These are phyloP conservation scores for Bemisia tabaci DNA, from an alignment of 1,140 invertebrate genomes.

Conservation along the genomic window DNA sequence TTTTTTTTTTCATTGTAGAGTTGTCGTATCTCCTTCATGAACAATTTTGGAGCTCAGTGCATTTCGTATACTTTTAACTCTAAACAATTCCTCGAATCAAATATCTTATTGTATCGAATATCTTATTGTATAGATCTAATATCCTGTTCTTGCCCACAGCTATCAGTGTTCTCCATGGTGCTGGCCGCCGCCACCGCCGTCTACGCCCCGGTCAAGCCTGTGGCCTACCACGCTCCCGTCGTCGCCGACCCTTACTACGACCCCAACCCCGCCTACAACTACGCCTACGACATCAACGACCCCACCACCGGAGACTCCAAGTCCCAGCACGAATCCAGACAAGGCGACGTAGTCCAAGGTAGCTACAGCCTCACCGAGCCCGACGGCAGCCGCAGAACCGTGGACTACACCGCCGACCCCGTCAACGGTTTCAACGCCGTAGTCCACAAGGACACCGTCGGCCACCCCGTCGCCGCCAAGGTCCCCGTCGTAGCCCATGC, in stretches of 20 bases:
- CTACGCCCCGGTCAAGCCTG: background rate
- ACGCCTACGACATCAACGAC: constrained; percentile 53
- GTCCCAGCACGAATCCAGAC: constrained; percentile 47
- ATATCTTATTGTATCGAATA: too few relatives aligned
- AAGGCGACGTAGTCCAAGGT: constrained; percentile 51
- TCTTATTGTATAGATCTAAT: too few relatives aligned
- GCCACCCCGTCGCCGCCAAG: constrained; percentile 9
- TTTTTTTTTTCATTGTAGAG: too few relatives aligned
- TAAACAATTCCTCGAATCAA: too few relatives aligned
- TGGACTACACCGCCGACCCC: constrained; percentile 26
- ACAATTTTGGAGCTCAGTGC: too few relatives aligned
- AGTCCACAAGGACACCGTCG: constrained; percentile 16
- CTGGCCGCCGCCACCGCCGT: background rate
- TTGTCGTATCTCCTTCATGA: too few relatives aligned
- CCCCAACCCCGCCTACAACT: constrained; percentile 36
- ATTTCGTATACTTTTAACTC: too few relatives aligned
- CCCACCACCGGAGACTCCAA: constrained; percentile 51
- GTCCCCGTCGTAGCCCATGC: constrained; percentile 21
- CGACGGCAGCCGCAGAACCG: constrained; percentile 28
- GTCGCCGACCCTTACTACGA: constrained; percentile 8
- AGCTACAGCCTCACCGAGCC: constrained; percentile 42
- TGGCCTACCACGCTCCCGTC: background rate
- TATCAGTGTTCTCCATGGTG: background rate
- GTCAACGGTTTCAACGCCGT: constrained; percentile 22
- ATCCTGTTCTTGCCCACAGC: too few relatives aligned